A percentile compares a stretch with the other conserved stretches of the same genome.
These are phyloP conservation scores for Ptychochromis oligacanthus DNA, from an alignment of 2,113 vertebrate genomes.

Conservation along the genomic window DNA sequence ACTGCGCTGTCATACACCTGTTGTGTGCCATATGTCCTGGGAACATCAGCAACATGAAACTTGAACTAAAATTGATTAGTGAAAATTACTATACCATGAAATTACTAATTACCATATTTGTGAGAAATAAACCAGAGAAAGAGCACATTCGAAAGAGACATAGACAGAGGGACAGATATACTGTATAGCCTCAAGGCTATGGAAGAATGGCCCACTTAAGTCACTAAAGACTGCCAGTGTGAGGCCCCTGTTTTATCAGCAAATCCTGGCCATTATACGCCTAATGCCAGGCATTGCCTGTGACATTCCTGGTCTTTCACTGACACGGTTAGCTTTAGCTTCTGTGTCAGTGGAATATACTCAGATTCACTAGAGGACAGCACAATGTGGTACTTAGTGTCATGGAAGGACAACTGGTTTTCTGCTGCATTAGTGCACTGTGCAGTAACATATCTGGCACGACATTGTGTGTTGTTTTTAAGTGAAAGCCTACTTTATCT, in stretches of 20 bases:
- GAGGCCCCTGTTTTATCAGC: slow-evolving; percentile 76
- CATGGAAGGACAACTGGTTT: not conserved
- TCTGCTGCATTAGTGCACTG: slow-evolving; percentile 2
- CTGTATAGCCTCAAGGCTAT: slow-evolving; percentile 62
- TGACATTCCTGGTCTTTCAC: slow-evolving; percentile 72
- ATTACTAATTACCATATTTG: too few relatives aligned
- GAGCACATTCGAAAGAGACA: slow-evolving; percentile 29
- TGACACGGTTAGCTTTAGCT: slow-evolving; percentile 65
- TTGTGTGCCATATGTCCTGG: not conserved
- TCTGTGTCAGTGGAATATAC: slow-evolving; percentile 54
- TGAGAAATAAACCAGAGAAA: slow-evolving; percentile 9
- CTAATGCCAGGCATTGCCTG: slow-evolving; percentile 75
- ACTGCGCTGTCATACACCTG: not conserved
- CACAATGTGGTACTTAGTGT: slow-evolving; percentile 8
- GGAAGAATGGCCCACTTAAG: slow-evolving; percentile 71
- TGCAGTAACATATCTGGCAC: slow-evolving; percentile 9
- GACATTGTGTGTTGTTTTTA: not conserved
- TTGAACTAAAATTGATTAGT: not conserved
- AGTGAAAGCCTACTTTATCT: not conserved
- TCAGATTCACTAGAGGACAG: slow-evolving; percentile 30
- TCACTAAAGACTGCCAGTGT: slow-evolving; percentile 72
- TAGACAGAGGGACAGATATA: slow-evolving; percentile 55
- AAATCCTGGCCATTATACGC: slow-evolving; percentile 78
- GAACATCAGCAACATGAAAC: not conserved
- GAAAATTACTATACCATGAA: not conserved